Conservation (phyloP, 2,888 invertebrate genomes). For the Listrodromus nycthemerus region DNA sequence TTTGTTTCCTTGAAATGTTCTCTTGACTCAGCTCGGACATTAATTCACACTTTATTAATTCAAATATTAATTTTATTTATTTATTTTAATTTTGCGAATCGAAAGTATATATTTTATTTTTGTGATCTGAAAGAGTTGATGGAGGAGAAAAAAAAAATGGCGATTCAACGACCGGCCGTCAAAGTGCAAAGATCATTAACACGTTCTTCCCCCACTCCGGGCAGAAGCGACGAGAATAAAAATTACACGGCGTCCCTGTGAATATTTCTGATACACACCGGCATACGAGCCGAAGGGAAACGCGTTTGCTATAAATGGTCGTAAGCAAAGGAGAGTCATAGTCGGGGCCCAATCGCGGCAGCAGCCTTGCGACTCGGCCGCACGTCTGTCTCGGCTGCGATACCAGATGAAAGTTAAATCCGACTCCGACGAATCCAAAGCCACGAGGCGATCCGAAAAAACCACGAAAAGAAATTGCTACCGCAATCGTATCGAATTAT, state of each 20-base stretch:
- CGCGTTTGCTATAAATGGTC: conserved; percentile 65
- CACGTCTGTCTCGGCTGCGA: conserved; percentile 22
- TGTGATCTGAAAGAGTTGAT: conserved; percentile 5
- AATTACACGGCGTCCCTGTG: conserved; percentile 52
- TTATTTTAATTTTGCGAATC: too few species aligned
- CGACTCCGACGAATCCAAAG: not conserved
- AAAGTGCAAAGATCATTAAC: conserved; percentile 41
- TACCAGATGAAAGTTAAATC: conserved; percentile 40
- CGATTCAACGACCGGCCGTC: conserved; percentile 39
- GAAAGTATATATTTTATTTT: not conserved
- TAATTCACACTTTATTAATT: not conserved
- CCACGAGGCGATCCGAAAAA: not conserved
- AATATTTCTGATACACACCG: conserved; percentile 53
- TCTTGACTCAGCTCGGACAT: not conserved
- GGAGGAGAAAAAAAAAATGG: not conserved
- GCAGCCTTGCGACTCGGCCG: conserved; percentile 49
- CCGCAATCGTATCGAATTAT: conserved; percentile 13
- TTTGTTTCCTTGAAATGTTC: too few species aligned
- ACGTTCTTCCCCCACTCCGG: conserved; percentile 27
- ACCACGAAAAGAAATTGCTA: conserved; percentile 1
- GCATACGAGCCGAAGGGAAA: conserved; percentile 56
- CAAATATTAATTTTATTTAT: too few species aligned
- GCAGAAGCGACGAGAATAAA: conserved; percentile 25
- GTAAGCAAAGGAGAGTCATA: conserved; percentile 52
- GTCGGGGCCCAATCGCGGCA: conserved; percentile 39